These are phyloP conservation scores for Helicoverpa zea DNA, from an alignment of 1,140 invertebrate species.

Conservation along the genomic window DNA sequence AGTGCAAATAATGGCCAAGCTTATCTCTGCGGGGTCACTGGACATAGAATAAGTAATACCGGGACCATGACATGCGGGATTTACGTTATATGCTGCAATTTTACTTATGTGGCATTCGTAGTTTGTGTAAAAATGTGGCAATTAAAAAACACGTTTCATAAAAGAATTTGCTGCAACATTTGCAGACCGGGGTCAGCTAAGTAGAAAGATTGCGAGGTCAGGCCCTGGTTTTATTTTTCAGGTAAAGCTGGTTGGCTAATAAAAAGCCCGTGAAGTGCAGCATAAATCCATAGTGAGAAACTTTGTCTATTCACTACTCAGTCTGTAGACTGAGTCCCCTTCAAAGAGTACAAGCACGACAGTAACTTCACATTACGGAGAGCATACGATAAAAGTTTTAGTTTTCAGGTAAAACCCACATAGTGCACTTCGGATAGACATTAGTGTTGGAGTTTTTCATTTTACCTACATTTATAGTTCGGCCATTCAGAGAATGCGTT, in stretches of 20 bases:
- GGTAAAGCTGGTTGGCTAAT: too few species aligned
- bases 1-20: conserved; percentile 70
- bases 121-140: background rate
- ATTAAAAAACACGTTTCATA: background rate
- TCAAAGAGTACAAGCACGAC: background rate
- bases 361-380: background rate
- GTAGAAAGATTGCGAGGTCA: too few species aligned
- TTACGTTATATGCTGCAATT: conserved; percentile 18
- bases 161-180: background rate
- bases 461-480: conserved; percentile 29
- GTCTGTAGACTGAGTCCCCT: too few species aligned
- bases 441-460: conserved; percentile 21
- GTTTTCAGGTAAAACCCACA: conserved; percentile 28
- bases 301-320: too few species aligned
- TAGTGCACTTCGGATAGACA: conserved; percentile 17
- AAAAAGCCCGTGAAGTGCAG: too few species aligned
- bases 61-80: conserved; percentile 13
- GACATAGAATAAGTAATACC: conserved; percentile 40
- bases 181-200: too few species aligned
- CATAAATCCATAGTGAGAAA: too few species aligned
- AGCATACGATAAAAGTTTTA: conserved; percentile 6
- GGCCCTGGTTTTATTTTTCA: too few species aligned
- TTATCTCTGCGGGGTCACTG: conserved; percentile 60
- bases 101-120: background rate
- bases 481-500: too few species aligned